Evolutionary conservation across 2,797 vertebrate genomes (phyloP).

Genomic region (Arctocebus calabarensis): DNA sequence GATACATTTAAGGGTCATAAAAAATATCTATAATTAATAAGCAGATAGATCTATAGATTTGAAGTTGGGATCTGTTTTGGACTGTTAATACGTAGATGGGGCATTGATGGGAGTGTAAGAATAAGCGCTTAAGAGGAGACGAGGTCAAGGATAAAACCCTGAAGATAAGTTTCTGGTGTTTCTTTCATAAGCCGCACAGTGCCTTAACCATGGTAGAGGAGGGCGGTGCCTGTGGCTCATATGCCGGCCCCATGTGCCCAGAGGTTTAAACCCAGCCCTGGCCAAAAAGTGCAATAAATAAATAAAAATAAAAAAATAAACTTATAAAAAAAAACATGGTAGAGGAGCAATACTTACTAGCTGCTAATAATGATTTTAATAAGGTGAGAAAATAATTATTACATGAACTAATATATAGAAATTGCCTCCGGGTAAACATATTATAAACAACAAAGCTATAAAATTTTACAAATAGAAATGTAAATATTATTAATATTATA

Average conservation of each 20-base stretch:
- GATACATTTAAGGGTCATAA: background rate
- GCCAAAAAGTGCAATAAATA: too few species aligned
- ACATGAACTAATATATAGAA: constrained; percentile 18
- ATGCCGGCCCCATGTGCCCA: too few species aligned
- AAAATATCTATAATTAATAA: background rate
- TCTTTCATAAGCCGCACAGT: background rate
- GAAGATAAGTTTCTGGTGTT: background rate
- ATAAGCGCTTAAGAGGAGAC: background rate
- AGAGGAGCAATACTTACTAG: background rate
- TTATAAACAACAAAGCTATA: background rate
- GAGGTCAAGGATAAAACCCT: background rate
- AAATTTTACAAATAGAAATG: constrained; percentile 28
- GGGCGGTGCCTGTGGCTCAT: too few species aligned
- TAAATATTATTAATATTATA: constrained; percentile 18
- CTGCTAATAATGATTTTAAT: background rate
- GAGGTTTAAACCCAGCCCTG: too few species aligned
- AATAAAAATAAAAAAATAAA: too few species aligned
- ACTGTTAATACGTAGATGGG: background rate
- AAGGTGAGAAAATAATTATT: constrained; percentile 14
- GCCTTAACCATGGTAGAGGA: background rate
- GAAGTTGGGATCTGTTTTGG: background rate
- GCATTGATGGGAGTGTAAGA: background rate
- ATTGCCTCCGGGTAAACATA: constrained; percentile 38
- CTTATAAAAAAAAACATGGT: too few species aligned
- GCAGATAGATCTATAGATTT: background rate